A percentile compares a stretch with the other conserved stretches of the same genome.
phyloP scores from a whole-genome alignment of 2,888 invertebrate genomes.

The Apamea anceps region DNA sequence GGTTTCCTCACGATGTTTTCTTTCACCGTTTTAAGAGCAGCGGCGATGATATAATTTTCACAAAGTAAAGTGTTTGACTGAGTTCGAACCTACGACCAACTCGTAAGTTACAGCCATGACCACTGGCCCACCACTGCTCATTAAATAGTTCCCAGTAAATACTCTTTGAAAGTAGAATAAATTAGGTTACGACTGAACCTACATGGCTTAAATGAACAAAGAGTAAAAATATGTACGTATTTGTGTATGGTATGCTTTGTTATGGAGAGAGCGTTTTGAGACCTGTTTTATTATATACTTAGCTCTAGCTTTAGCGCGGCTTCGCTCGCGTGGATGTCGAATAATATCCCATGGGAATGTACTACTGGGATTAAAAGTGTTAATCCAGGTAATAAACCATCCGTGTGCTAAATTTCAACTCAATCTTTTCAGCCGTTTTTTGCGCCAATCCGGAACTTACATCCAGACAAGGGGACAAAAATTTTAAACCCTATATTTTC shows the following conservation, averaged over 20 bases:
- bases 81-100: too few relatives aligned
- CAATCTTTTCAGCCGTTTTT: background rate
- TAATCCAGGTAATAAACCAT: background rate
- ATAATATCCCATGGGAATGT: background rate
- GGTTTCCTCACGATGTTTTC: too few relatives aligned
- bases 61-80: too few relatives aligned
- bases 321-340: too few relatives aligned
- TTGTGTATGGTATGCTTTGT: background rate
- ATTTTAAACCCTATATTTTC: background rate
- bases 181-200: constrained; percentile 20
- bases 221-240: constrained; percentile 33
- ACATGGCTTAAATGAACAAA: constrained; percentile 25
- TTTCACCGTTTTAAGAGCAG: too few relatives aligned
- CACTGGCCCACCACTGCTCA: too few relatives aligned
- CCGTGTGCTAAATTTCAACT: background rate
- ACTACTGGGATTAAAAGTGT: background rate
- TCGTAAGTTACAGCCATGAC: too few relatives aligned
- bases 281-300: background rate
- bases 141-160: constrained; percentile 28
- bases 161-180: constrained; percentile 37
- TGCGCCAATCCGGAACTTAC: too few relatives aligned
- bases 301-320: too few relatives aligned
- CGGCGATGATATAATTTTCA: too few relatives aligned
- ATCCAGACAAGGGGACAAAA: background rate
- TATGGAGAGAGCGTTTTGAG: background rate